Evolutionary conservation across 2,797 vertebrate genomes (phyloP).

Genomic region (Protonibea diacanthus): DNA sequence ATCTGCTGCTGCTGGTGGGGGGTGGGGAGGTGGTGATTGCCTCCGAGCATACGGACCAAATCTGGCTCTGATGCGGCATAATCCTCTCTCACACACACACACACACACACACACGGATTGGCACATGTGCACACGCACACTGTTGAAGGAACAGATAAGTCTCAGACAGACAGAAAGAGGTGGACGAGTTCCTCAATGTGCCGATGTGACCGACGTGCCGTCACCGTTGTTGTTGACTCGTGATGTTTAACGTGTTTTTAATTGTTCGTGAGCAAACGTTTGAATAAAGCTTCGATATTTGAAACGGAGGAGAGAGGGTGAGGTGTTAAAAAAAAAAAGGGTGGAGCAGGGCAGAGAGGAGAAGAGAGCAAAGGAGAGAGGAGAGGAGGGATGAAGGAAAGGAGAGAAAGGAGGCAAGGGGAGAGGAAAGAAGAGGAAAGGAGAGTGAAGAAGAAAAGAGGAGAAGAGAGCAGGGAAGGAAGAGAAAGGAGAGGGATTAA

Average conservation of each 20-base stretch:
- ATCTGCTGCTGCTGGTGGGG: constrained; percentile 62
- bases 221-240: constrained; percentile 16
- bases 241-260: constrained; percentile 13
- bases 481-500: neutral
- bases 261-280: neutral
- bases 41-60: constrained; percentile 74
- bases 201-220: constrained; percentile 36
- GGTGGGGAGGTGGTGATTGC: constrained; percentile 8
- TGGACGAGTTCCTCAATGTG: constrained; percentile 38
- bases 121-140: neutral
- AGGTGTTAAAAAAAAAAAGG: neutral
- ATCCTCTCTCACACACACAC: constrained; percentile 51
- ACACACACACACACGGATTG: constrained; percentile 10
- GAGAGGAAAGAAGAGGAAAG: too few relatives aligned
- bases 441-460: neutral
- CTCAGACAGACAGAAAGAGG: constrained; percentile 31
- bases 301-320: neutral
- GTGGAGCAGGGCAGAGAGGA: neutral
- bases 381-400: neutral
- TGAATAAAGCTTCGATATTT: constrained; percentile 12
- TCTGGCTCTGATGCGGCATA: constrained; percentile 73
- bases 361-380: too few relatives aligned
- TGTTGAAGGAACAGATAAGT: constrained; percentile 26
- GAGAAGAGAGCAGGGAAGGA: neutral
- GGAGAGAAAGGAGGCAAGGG: too few relatives aligned